Evolutionary conservation across 2,888 invertebrate species (phyloP).

Genomic region (Drosophila trichaetosa): DNA sequence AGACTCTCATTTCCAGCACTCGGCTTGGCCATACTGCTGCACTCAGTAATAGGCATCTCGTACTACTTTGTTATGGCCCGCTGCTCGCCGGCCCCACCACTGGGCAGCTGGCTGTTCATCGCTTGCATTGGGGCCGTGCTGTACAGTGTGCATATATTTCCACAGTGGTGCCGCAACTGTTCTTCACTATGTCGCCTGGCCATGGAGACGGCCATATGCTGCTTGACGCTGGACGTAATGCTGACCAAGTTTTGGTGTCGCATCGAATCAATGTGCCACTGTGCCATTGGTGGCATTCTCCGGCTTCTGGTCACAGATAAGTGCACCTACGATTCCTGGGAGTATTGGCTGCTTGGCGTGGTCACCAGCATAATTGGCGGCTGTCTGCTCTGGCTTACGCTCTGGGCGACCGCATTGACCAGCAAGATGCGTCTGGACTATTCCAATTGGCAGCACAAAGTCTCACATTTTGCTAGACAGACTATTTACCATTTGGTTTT

Average conservation of each 20-base stretch:
- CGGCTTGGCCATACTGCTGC: constrained; percentile 53
- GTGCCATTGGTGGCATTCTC: constrained; percentile 62
- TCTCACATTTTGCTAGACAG: constrained; percentile 4
- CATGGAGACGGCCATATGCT: constrained; percentile 56
- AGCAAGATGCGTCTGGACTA: constrained; percentile 17
- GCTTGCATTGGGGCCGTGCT: constrained; percentile 54
- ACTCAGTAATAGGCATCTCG: constrained; percentile 66
- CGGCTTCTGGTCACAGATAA: constrained; percentile 45
- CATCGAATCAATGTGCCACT: constrained; percentile 63
- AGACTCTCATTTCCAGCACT: constrained; percentile 54
- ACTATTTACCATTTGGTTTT: constrained; percentile 33
- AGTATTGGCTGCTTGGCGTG: constrained; percentile 61
- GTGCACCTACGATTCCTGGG: constrained; percentile 47
- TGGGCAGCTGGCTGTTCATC: constrained; percentile 69
- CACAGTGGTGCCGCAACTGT: constrained; percentile 26
- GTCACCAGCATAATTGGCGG: constrained; percentile 57
- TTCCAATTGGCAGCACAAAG: constrained; percentile 21
- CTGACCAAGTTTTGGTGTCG: constrained; percentile 66
- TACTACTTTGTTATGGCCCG: constrained; percentile 56
- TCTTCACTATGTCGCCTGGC: constrained; percentile 34
- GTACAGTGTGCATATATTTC: constrained; percentile 45
- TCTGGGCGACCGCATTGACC: constrained; percentile 58
- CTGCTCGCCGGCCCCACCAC: constrained; percentile 44
- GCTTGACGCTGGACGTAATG: constrained; percentile 57
- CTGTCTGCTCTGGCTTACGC: constrained; percentile 62